Conservation (phyloP, 2,113 vertebrate species). For the Cephalopterus ornatus region DNA sequence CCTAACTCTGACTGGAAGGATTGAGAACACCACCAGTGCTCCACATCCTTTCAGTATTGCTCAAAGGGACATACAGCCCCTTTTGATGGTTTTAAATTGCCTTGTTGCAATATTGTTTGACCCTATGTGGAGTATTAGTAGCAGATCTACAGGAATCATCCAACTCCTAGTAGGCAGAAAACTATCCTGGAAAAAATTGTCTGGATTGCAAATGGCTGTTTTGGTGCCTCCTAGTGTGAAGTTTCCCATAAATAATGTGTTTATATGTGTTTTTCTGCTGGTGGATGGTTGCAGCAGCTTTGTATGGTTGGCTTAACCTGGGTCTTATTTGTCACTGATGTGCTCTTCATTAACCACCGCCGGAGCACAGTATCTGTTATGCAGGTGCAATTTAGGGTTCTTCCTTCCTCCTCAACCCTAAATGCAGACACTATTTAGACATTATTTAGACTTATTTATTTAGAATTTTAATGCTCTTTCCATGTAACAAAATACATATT, state of each 20-base stretch:
- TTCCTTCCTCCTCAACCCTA: not conserved
- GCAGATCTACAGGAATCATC: not conserved
- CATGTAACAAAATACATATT: not conserved
- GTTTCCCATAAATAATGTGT: not conserved
- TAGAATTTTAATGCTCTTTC: not conserved
- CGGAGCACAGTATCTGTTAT: not conserved
- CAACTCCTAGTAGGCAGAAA: not conserved
- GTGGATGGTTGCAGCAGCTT: not conserved
- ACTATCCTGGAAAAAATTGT: not conserved
- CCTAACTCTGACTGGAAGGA: not conserved
- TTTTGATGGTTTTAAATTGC: not conserved
- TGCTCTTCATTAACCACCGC: not conserved
- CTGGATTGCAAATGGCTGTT: not conserved
- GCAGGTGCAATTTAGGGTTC: not conserved
- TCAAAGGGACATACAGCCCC: not conserved
- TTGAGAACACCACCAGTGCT: fast-evolving
- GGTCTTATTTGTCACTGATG: not conserved
- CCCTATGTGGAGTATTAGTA: not conserved
- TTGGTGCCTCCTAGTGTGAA: not conserved
- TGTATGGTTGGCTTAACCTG: not conserved
- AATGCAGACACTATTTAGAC: not conserved
- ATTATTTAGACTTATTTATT: too few species aligned
- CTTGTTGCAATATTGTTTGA: not conserved
- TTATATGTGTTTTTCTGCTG: not conserved
- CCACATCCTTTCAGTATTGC: not conserved